Evolutionary conservation across 2,888 invertebrate species (phyloP).

Genomic region (Harpalus rubripes): DNA sequence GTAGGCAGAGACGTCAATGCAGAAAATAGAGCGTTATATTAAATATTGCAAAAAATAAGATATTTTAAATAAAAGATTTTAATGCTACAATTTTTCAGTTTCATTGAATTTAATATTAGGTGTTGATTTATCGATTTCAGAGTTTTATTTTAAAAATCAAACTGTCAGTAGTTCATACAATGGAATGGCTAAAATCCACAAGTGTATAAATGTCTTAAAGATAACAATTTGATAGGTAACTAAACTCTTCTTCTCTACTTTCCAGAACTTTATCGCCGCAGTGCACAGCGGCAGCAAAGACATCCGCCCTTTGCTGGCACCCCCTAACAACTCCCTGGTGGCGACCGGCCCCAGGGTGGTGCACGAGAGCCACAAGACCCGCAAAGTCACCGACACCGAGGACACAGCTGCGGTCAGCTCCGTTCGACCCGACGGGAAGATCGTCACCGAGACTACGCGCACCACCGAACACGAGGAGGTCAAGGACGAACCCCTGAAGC

Average conservation of each 20-base stretch:
- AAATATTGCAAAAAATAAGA: no score
- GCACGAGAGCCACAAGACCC: constrained; percentile 87
- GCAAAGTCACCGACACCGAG: constrained; percentile 92
- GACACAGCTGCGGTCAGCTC: constrained; percentile 89
- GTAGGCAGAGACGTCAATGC: no score
- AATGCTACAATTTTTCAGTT: no score
- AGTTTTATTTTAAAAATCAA: no score
- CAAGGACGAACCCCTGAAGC: constrained; percentile 88
- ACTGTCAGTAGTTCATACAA: no score
- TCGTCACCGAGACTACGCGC: constrained; percentile 91
- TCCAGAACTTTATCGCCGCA: constrained; percentile 87
- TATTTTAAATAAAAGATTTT: no score
- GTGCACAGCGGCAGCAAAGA: constrained; percentile 84
- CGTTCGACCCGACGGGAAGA: constrained; percentile 88
- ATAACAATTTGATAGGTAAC: no score
- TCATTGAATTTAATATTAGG: no score
- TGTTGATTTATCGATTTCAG: no score
- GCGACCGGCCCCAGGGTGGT: constrained; percentile 86
- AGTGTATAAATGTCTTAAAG: no score
- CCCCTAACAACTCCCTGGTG: constrained; percentile 82
- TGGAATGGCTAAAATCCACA: no score
- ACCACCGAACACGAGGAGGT: constrained; percentile 92
- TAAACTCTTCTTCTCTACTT: background rate
- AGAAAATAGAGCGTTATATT: no score
- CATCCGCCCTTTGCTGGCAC: constrained; percentile 84